Percentiles rank a stretch among this genome's conserved stretches.
Conservation (phyloP, 2,113 vertebrate species). For the Phaetusa simplex region DNA sequence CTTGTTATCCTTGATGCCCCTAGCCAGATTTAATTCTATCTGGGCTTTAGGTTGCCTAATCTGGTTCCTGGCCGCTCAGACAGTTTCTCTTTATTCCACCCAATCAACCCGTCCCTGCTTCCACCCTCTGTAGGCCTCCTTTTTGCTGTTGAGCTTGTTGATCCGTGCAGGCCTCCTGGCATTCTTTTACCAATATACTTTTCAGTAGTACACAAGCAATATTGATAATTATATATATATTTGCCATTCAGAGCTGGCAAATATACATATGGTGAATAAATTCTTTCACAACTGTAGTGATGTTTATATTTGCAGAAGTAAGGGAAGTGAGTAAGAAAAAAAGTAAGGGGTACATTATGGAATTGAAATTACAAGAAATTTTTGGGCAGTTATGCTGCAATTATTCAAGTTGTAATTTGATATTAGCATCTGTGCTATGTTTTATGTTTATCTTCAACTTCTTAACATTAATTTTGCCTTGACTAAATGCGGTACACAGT, state of each 20-base stretch:
- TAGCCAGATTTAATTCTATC: too few relatives aligned
- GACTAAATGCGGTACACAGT: not conserved
- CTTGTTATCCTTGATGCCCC: too few relatives aligned
- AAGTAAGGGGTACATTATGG: not conserved
- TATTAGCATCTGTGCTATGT: not conserved
- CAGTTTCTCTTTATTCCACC: too few relatives aligned
- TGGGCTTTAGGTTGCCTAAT: too few relatives aligned
- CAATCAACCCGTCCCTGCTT: too few relatives aligned
- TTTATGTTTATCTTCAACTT: constrained; percentile 1
- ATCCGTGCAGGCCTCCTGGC: too few relatives aligned
- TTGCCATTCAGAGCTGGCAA: not conserved
- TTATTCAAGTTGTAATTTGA: not conserved
- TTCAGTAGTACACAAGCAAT: not conserved
- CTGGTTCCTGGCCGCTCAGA: too few relatives aligned
- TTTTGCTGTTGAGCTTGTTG: too few relatives aligned
- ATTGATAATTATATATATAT: not conserved
- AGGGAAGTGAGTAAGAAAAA: not conserved
- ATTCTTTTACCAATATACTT: not conserved
- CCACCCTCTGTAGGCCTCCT: too few relatives aligned
- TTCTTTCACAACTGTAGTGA: not conserved
- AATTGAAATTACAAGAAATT: not conserved
- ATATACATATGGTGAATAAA: not conserved
- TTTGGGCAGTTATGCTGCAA: not conserved
- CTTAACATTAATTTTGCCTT: not conserved
- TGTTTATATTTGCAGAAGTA: not conserved